phyloP scores from a whole-genome alignment of 2,888 invertebrate species.

The Xestoiulus laeticollis region DNA sequence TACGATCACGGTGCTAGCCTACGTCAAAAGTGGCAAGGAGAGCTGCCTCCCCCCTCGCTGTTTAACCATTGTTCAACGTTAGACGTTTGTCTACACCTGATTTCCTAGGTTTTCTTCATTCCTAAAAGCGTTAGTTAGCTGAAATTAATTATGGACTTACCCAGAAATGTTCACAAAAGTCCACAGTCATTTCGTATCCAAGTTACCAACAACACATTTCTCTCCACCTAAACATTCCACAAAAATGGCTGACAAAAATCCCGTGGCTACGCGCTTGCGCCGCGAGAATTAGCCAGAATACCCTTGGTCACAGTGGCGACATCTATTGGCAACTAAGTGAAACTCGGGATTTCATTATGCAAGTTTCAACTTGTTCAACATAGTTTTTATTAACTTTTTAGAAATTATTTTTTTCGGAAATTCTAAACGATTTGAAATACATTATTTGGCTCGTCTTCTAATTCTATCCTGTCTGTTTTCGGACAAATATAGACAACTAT shows the following conservation, averaged over 20 bases:
- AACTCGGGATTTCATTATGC: not conserved
- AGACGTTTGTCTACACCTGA: too few species aligned
- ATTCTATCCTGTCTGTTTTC: too few species aligned
- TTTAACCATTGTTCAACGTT: conserved; percentile 1
- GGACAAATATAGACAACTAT: too few species aligned
- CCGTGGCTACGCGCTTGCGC: conserved; percentile 27
- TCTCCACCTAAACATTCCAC: conserved; percentile 40
- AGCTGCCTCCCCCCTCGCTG: not conserved
- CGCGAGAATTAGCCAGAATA: not conserved
- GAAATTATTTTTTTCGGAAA: too few species aligned
- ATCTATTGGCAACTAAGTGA: not conserved
- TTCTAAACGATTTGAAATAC: too few species aligned
- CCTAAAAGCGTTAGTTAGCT: not conserved
- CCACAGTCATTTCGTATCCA: conserved; percentile 67
- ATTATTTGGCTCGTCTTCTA: too few species aligned
- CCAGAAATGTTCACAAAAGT: conserved; percentile 72
- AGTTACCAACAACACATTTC: conserved; percentile 48
- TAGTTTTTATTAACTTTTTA: too few species aligned
- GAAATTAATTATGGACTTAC: conserved; percentile 60
- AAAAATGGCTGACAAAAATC: conserved; percentile 36
- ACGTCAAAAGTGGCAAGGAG: conserved; percentile 23
- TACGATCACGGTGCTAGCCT: not conserved
- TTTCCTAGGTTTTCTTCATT: not conserved
- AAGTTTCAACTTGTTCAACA: not conserved
- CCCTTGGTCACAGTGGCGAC: not conserved